Evolutionary conservation across 2,797 vertebrate genomes (phyloP).

Genomic region (Acridotheres tristis): DNA sequence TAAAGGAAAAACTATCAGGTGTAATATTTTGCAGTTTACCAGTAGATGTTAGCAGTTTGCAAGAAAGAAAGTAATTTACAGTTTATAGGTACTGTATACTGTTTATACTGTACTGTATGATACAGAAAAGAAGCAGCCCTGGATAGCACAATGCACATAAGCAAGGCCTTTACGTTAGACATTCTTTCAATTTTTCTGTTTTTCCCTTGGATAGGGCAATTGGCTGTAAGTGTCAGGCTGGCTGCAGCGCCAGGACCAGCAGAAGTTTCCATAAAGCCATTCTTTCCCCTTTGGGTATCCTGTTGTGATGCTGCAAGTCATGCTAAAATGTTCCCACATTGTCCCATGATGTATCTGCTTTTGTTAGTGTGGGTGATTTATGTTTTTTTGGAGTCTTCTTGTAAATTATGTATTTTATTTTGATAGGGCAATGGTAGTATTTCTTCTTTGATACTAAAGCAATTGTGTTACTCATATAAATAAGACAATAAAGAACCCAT

Average conservation of each 20-base stretch:
- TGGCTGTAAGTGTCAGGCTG: neutral
- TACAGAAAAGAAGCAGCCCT: neutral
- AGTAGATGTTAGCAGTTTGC: neutral
- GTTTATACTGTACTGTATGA: neutral
- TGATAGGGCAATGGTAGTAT: neutral
- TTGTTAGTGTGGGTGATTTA: neutral
- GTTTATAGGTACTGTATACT: neutral
- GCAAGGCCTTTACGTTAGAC: neutral
- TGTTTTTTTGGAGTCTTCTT: neutral
- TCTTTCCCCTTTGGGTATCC: neutral
- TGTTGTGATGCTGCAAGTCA: neutral
- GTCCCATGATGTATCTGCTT: neutral
- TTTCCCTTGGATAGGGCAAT: neutral
- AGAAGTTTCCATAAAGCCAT: neutral
- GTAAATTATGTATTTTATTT: neutral
- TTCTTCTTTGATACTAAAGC: neutral
- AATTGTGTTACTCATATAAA: neutral
- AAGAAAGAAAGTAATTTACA: neutral
- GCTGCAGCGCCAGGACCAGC: fast-evolving
- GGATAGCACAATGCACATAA: neutral
- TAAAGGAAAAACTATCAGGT: neutral
- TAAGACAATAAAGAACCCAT: neutral
- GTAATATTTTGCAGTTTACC: neutral
- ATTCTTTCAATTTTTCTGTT: neutral
- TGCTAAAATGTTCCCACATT: neutral